These are phyloP conservation scores for Xiphophorus couchianus DNA, from an alignment of 2,113 vertebrate species.

Conservation along the genomic window DNA sequence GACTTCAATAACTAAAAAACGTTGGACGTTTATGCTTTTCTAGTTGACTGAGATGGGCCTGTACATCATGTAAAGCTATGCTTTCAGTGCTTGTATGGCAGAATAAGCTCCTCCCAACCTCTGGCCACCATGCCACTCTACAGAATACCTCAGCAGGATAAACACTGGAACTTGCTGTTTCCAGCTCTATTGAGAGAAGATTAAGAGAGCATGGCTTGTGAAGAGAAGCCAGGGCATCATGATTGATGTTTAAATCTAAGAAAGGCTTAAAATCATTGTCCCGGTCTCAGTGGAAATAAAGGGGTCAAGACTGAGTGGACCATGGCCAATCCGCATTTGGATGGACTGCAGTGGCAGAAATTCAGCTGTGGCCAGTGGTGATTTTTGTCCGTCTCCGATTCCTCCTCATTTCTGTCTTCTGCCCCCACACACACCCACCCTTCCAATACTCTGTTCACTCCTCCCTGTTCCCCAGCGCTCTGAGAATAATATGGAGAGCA, in stretches of 20 bases:
- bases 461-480: conserved; percentile 16
- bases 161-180: not conserved
- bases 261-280: conserved; percentile 57
- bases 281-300: conserved; percentile 30
- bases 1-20: too few species aligned
- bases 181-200: not conserved
- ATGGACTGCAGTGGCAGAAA: conserved; percentile 51
- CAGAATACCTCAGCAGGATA: not conserved
- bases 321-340: conserved; percentile 64
- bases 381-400: conserved; percentile 35
- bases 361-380: conserved; percentile 14
- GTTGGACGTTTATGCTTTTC: not conserved
- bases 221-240: not conserved
- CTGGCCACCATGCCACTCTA: not conserved
- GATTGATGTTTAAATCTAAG: conserved; percentile 27
- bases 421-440: not conserved
- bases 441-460: not conserved
- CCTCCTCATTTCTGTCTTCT: conserved; percentile 9
- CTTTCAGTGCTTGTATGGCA: not conserved
- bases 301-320: conserved; percentile 32
- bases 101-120: too few species aligned
- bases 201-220: not conserved
- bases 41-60: not conserved
- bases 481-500: conserved; percentile 60
- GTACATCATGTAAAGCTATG: not conserved